Conservation (phyloP, 2,888 invertebrate genomes). For the Ctena decussata region DNA sequence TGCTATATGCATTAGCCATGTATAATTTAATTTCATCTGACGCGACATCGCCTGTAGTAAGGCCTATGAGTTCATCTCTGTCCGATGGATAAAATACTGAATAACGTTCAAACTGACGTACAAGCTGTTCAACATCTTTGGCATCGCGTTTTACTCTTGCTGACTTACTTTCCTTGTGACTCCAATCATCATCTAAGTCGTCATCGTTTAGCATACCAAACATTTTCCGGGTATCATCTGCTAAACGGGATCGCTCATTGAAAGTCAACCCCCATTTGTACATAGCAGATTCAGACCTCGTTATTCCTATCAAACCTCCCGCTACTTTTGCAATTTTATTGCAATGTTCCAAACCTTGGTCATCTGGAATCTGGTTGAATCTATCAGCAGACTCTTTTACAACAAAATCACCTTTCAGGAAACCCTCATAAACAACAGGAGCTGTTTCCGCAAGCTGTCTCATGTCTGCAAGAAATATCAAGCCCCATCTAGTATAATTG, state of each 20-base stretch:
- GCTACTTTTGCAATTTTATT: conserved; percentile 7
- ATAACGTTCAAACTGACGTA: neutral
- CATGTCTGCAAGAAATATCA: neutral
- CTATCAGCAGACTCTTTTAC: conserved; percentile 11
- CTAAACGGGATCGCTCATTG: neutral
- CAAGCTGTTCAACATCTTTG: neutral
- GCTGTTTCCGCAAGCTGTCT: neutral
- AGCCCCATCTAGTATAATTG: neutral
- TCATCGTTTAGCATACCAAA: neutral
- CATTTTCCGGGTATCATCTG: neutral
- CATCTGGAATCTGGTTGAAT: neutral
- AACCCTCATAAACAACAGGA: neutral
- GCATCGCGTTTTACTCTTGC: neutral
- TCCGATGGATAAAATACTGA: neutral
- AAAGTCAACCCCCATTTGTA: conserved; percentile 24
- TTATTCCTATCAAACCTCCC: neutral
- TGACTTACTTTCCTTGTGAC: neutral
- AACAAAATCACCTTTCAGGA: conserved; percentile 21
- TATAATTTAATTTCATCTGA: too few species aligned
- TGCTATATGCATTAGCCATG: too few species aligned
- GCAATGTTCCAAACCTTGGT: conserved; percentile 11
- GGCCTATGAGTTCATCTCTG: neutral
- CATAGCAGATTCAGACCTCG: neutral
- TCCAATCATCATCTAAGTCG: neutral
- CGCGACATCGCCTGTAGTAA: too few species aligned